phyloP scores from a whole-genome alignment of 2,113 vertebrate genomes.

The Cyanoliseus patagonus region DNA sequence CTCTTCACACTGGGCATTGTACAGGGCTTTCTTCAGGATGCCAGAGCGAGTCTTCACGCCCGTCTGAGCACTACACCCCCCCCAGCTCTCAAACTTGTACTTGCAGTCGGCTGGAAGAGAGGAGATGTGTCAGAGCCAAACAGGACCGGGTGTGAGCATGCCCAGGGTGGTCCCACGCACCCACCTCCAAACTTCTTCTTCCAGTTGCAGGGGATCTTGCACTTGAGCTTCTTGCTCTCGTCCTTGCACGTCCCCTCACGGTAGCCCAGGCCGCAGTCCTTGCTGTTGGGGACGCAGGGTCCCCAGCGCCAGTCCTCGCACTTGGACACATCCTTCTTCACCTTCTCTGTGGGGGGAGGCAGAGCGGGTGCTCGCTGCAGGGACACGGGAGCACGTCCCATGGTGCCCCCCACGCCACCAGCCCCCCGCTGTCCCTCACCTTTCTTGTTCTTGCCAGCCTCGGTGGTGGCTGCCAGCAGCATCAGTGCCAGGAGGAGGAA shows the following conservation, averaged over 20 bases:
- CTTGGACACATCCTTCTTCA: constrained; percentile 75
- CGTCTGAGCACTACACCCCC: constrained; percentile 81
- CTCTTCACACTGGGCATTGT: constrained; percentile 89
- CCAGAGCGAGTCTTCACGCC: constrained; percentile 88
- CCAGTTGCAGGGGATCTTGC: constrained; percentile 97
- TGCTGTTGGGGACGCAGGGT: constrained; percentile 84
- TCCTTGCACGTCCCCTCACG: constrained; percentile 86
- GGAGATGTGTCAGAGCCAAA: neutral
- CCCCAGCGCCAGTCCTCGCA: constrained; percentile 86
- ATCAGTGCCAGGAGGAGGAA: constrained; percentile 72
- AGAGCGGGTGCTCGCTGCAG: neutral
- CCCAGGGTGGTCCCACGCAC: neutral
- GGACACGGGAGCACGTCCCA: rapidly evolving
- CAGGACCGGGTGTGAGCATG: rapidly evolving
- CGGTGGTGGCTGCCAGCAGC: constrained; percentile 72
- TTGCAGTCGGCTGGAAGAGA: constrained; percentile 88
- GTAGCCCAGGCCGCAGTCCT: constrained; percentile 87
- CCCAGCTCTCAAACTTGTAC: constrained; percentile 94
- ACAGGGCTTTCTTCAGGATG: constrained; percentile 89
- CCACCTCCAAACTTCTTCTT: constrained; percentile 95
- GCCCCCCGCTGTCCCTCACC: neutral
- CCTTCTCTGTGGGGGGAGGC: constrained; percentile 71
- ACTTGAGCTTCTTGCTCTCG: constrained; percentile 83
- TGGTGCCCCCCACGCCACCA: rapidly evolving
- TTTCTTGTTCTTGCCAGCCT: constrained; percentile 85